These are phyloP conservation scores for Danio albolineatus DNA, from an alignment of 2,797 vertebrate species.

Conservation along the genomic window DNA sequence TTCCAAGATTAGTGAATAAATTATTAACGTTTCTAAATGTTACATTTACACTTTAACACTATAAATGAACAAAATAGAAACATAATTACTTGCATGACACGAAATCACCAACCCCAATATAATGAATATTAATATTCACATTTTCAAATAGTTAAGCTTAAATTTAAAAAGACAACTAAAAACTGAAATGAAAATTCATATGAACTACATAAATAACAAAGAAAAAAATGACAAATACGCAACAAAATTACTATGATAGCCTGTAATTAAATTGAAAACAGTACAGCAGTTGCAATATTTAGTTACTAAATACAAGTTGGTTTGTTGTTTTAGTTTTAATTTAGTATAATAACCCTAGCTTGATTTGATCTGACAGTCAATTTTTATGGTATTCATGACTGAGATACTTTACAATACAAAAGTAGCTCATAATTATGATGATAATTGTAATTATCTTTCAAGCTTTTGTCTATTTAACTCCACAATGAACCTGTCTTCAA, in stretches of 20 bases:
- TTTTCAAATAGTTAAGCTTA: too few species aligned
- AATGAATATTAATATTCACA: too few species aligned
- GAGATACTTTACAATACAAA: neutral
- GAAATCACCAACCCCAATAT: neutral
- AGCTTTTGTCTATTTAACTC: constrained; percentile 12
- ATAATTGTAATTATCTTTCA: neutral
- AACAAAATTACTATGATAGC: too few species aligned
- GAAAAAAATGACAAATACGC: too few species aligned
- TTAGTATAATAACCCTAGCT: too few species aligned
- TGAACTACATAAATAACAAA: too few species aligned
- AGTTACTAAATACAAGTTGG: too few species aligned
- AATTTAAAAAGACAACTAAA: too few species aligned
- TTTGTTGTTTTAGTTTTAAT: too few species aligned
- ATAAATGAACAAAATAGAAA: neutral
- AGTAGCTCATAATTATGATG: neutral
- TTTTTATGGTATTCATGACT: neutral
- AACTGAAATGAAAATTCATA: too few species aligned
- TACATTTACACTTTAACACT: neutral
- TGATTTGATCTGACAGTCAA: neutral
- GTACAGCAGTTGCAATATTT: too few species aligned
- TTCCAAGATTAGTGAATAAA: neutral
- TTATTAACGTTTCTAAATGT: neutral
- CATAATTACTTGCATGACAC: neutral
- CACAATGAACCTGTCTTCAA: neutral
- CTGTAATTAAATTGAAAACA: too few species aligned